A percentile compares a stretch with the other conserved stretches of the same genome.
Evolutionary conservation across 2,797 vertebrate genomes (phyloP).

Genomic region (Hemibagrus guttatus): DNA sequence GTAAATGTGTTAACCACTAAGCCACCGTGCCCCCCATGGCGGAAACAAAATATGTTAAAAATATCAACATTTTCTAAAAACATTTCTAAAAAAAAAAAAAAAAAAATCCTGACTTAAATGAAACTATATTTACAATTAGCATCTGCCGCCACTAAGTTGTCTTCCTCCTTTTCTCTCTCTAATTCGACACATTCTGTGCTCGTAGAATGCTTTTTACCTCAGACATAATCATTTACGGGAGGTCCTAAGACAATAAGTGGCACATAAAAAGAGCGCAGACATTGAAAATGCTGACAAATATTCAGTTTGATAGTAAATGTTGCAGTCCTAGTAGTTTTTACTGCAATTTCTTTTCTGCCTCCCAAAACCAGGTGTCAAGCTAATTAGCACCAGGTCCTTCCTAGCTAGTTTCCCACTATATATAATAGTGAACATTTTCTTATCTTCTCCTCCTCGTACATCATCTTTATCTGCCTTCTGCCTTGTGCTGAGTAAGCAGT

Average conservation of each 20-base stretch:
- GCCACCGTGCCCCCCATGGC: too few relatives aligned
- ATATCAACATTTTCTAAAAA: neutral
- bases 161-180: neutral
- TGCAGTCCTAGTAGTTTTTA: neutral
- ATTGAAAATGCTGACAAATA: neutral
- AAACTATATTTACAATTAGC: neutral
- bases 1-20: too few relatives aligned
- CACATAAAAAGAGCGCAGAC: neutral
- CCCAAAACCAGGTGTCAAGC: neutral
- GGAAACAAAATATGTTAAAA: neutral
- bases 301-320: too few relatives aligned
- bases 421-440: neutral
- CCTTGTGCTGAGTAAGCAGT: slow-evolving; percentile 27
- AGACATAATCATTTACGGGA: too few relatives aligned
- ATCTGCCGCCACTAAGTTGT: neutral
- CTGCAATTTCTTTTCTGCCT: neutral
- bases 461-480: neutral
- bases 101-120: neutral
- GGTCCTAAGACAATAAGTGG: too few relatives aligned
- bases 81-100: neutral
- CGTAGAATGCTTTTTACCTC: too few relatives aligned
- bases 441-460: neutral
- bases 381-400: neutral
- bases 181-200: neutral
- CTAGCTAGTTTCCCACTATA: neutral